Base-by-base conservation (phyloP, 2,888 invertebrate species). In the Heterodera filipjevi region DNA sequence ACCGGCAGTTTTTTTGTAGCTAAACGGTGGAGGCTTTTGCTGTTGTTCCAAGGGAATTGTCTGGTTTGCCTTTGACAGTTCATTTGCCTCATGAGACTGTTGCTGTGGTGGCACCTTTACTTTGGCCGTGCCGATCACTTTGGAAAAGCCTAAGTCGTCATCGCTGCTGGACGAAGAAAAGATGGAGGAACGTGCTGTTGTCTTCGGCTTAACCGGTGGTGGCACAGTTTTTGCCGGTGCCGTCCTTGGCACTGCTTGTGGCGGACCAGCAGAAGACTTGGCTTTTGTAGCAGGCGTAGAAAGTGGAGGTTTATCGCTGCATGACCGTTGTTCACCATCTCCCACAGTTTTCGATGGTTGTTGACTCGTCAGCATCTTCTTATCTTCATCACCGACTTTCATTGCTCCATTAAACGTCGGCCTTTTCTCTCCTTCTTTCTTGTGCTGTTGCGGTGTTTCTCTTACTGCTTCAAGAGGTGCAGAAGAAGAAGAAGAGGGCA, bases 161-260 rank as follows among this genome's bases (percentile, higher is more conserved):
- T 78, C 78, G 46, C 75, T 74, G 70, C 78, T 78, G 12, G 75
- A 75, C 33, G 76, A 66, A 12, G 78, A 78, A 22, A 78, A 78
- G 33, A 78, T 78, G 33, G 78, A 59, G 8, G 59, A 78, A 12
- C 68, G 72, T 12, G 68, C 2, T 12, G 39, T 53, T 53, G 66
- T 78, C n/a, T 72, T 32, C 59, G 59, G 59, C 49, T 66, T 78
- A 64, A 46, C 33, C n/a, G 75, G 22, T 39, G 74, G 59, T 30
- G 74, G 64, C 53, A 75, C 33, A 27, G 64, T 27, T 64, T 49
- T 72, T 72, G 35, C 44, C 32, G 46, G 19, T 8, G 75, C 14
- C 16, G 49, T 75, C n/a, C 53, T 75, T 35, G 32, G 30, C 10
- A 27, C 16, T 16, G 33, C 35, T 49, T 49, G 49, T 16, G 49